phyloP scores from a whole-genome alignment of 1,140 invertebrate species.

The Euborellia annulipes region DNA sequence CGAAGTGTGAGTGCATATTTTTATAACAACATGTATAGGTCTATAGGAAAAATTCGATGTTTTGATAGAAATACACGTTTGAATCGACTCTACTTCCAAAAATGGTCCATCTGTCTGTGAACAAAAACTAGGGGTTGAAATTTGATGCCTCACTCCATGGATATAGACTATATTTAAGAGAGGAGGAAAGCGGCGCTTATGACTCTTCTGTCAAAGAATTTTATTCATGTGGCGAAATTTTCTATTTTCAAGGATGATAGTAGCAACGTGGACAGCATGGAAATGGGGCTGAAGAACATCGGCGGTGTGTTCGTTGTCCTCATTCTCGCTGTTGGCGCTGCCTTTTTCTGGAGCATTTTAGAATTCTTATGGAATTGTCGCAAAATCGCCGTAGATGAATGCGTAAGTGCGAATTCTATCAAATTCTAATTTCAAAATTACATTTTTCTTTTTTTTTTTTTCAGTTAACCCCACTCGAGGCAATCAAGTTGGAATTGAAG shows the following conservation, averaged over 20 bases:
- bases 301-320: conserved; percentile 84
- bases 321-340: conserved; percentile 44
- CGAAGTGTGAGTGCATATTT: no score
- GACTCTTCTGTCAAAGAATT: no score
- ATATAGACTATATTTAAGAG: no score
- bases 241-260: neutral
- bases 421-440: neutral
- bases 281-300: conserved; percentile 61
- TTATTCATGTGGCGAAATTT: no score
- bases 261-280: conserved; percentile 16
- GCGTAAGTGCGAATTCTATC: conserved; percentile 29
- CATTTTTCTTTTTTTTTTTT: conserved; percentile 6
- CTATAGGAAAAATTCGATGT: no score
- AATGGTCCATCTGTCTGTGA: no score
- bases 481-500: conserved; percentile 24
- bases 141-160: no score
- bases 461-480: conserved; percentile 18
- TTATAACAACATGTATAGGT: no score
- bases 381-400: conserved; percentile 57
- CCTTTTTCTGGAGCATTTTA: conserved; percentile 45
- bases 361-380: conserved; percentile 74
- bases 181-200: no score
- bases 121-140: no score
- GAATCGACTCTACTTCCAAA: no score
- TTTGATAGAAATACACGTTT: no score